A percentile compares a stretch with the other conserved stretches of the same genome.
Evolutionary conservation across 2,888 invertebrate genomes (phyloP).

Genomic region (Apotomis betuletana): DNA sequence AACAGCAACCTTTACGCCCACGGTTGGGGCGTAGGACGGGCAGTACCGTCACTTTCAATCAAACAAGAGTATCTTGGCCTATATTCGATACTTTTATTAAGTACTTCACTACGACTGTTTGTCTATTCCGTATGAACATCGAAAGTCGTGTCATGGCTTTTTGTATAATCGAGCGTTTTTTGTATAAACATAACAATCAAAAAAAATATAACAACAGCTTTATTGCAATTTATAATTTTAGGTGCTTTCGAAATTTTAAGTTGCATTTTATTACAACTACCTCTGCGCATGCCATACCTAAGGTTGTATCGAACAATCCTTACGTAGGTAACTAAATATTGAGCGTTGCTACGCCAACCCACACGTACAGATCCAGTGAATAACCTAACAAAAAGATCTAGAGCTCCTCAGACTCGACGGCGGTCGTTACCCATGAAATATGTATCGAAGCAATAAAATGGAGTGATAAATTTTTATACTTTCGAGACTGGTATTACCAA

Average conservation of each 20-base stretch:
- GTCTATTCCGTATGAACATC: too few species aligned
- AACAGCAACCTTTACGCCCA: constrained; percentile 73
- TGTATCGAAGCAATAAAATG: constrained; percentile 26
- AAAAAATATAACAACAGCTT: too few species aligned
- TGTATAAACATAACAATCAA: too few species aligned
- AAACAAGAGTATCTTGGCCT: constrained; percentile 3
- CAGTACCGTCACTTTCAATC: constrained; percentile 52
- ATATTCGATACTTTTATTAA: not conserved
- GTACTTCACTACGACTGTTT: too few species aligned
- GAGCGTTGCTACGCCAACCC: constrained; percentile 28
- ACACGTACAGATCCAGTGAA: constrained; percentile 19
- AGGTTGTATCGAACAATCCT: constrained; percentile 15
- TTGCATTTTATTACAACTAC: too few species aligned
- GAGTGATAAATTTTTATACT: constrained; percentile 7
- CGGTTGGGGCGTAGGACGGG: constrained; percentile 46
- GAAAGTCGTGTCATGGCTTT: too few species aligned
- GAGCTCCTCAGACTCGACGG: constrained; percentile 4
- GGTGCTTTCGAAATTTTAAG: too few species aligned
- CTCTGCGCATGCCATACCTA: too few species aligned
- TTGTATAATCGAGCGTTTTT: too few species aligned
- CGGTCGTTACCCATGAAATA: constrained; percentile 18
- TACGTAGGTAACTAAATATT: constrained; percentile 18
- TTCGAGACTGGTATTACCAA: not conserved
- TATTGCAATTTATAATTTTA: too few species aligned
- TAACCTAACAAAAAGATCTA: constrained; percentile 24